Conservation (phyloP, 2,888 invertebrate genomes). For the Sinelater perroti region DNA sequence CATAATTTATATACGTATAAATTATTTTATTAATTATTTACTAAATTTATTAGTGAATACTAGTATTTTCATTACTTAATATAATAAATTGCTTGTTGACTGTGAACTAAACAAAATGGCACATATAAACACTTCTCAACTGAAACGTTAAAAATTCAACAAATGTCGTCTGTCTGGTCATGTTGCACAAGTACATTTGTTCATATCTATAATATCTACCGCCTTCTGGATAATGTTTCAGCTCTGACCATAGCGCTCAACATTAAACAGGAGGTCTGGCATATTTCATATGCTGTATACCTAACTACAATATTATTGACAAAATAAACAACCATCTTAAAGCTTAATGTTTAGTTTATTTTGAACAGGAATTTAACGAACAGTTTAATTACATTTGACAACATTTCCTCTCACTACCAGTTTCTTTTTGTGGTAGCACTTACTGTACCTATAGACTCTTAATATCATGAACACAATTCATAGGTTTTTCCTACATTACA, state of each 20-base stretch:
- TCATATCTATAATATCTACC: slow-evolving; percentile 18
- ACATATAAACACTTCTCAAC: slow-evolving; percentile 24
- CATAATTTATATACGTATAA: slow-evolving; percentile 35
- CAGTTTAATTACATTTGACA: slow-evolving; percentile 31
- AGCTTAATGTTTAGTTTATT: slow-evolving; percentile 26
- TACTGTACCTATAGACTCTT: slow-evolving; percentile 9
- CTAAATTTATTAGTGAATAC: slow-evolving; percentile 28
- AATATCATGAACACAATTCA: slow-evolving; percentile 29
- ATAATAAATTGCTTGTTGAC: slow-evolving; percentile 23
- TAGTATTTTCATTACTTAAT: slow-evolving; percentile 22
- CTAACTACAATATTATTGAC: slow-evolving; percentile 30
- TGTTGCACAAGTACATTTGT: slow-evolving; percentile 11
- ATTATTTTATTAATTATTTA: slow-evolving; percentile 33
- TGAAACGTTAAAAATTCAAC: slow-evolving; percentile 21
- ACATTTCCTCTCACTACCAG: slow-evolving; percentile 31
- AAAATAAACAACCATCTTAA: slow-evolving; percentile 37
- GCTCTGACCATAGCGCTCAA: slow-evolving; percentile 3
- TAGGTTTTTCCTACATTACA: slow-evolving; percentile 9
- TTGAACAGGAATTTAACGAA: slow-evolving; percentile 29
- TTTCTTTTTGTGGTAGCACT: slow-evolving; percentile 16
- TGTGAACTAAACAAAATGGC: slow-evolving; percentile 30
- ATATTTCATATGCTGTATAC: slow-evolving; percentile 27
- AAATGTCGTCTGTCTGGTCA: slow-evolving; percentile 11
- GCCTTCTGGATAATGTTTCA: slow-evolving; percentile 18
- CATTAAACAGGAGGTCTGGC: slow-evolving; percentile 19